These are phyloP conservation scores for Lichenostomus cassidix DNA, from an alignment of 2,113 vertebrate genomes.

Conservation along the genomic window DNA sequence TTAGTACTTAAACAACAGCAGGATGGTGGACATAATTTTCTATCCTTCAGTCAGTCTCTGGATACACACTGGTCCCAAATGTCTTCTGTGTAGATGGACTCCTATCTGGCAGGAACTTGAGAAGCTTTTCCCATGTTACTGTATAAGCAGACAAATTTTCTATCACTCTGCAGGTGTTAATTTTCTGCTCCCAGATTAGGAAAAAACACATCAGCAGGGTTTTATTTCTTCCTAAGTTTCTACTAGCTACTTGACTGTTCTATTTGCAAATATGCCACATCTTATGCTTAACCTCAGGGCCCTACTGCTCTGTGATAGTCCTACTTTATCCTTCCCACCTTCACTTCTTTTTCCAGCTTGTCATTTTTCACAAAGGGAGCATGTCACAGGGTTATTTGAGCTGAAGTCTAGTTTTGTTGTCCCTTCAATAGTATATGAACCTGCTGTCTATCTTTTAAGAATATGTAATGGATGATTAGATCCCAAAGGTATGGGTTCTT, in stretches of 20 bases:
- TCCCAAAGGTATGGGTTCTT: neutral
- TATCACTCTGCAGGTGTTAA: neutral
- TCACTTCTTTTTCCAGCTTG: neutral
- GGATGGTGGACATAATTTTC: neutral
- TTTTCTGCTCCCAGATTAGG: neutral
- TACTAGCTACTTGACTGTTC: neutral
- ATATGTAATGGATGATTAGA: accelerated
- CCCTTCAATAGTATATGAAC: neutral
- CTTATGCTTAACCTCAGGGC: neutral
- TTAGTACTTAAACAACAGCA: neutral
- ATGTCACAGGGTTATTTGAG: neutral
- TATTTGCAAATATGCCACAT: neutral
- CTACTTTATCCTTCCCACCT: neutral
- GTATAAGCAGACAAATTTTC: neutral
- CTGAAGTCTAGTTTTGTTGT: neutral
- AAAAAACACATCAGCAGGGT: neutral
- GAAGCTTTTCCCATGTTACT: neutral
- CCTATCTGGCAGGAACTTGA: neutral
- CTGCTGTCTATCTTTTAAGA: neutral
- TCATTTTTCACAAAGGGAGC: neutral
- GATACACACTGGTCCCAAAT: neutral
- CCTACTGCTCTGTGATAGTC: neutral
- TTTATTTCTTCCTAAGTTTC: neutral
- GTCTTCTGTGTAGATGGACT: neutral
- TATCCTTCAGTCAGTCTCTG: neutral